phyloP scores from a whole-genome alignment of 2,113 vertebrate genomes.

The Hyla sarda region DNA sequence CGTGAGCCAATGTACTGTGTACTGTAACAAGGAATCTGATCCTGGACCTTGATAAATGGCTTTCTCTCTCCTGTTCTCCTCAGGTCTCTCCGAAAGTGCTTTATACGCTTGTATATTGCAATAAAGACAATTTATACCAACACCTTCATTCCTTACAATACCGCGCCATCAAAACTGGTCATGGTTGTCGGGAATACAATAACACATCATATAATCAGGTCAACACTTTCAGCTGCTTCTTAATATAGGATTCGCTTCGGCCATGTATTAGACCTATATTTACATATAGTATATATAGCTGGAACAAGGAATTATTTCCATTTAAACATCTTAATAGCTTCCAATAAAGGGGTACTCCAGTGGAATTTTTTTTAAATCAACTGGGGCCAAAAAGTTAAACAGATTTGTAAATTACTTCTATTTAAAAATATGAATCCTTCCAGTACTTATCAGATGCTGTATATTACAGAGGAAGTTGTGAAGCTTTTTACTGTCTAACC shows the following conservation, averaged over 20 bases:
- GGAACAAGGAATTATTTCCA: neutral
- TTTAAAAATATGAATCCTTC: too few species aligned
- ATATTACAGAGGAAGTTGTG: too few species aligned
- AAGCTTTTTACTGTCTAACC: too few species aligned
- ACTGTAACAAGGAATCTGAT: slow-evolving; percentile 36
- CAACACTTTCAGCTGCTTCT: neutral
- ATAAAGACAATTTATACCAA: slow-evolving; percentile 49
- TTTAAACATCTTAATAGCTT: too few species aligned
- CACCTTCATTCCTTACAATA: slow-evolving; percentile 19
- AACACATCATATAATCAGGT: slow-evolving; percentile 27
- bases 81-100: slow-evolving; percentile 23
- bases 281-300: too few species aligned
- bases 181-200: slow-evolving; percentile 46
- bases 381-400: too few species aligned
- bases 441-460: too few species aligned
- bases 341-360: too few species aligned
- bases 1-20: slow-evolving; percentile 17
- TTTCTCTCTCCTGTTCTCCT: neutral
- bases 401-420: too few species aligned
- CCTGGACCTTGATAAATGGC: slow-evolving; percentile 50
- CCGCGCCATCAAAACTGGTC: slow-evolving; percentile 20
- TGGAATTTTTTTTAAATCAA: too few species aligned
- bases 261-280: too few species aligned
- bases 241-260: too few species aligned
- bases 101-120: slow-evolving; percentile 22